phyloP scores from a whole-genome alignment of 2,113 vertebrate genomes.

The Tychaedon coryphoeus region DNA sequence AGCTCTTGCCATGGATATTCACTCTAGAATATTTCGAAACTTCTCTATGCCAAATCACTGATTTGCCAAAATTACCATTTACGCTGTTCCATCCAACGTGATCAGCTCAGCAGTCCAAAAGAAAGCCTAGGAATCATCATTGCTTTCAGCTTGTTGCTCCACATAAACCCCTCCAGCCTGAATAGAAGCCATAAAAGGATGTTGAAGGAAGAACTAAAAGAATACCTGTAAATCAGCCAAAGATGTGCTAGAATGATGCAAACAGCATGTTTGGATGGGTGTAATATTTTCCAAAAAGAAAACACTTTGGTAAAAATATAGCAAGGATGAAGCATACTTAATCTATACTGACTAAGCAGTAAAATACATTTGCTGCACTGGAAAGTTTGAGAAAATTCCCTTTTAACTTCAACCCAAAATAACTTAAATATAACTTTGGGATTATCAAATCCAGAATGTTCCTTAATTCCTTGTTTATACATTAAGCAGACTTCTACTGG shows the following conservation, averaged over 20 bases:
- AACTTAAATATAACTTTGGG: background rate
- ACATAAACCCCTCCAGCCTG: background rate
- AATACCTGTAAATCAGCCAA: background rate
- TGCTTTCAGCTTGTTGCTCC: background rate
- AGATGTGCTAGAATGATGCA: background rate
- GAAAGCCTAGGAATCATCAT: background rate
- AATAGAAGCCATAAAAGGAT: background rate
- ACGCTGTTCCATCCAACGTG: background rate
- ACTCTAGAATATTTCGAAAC: background rate
- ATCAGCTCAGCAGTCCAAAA: background rate
- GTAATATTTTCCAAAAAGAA: background rate
- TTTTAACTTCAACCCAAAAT: background rate
- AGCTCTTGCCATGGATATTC: background rate
- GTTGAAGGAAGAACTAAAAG: background rate
- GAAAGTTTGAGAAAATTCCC: background rate
- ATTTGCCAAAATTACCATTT: background rate
- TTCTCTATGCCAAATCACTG: background rate
- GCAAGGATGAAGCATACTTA: background rate
- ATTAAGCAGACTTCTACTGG: background rate
- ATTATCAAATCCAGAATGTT: background rate
- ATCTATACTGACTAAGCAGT: background rate
- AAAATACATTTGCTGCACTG: background rate
- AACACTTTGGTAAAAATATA: background rate
- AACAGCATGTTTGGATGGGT: accelerated
- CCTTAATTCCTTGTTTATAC: background rate